Evolutionary conservation across 2,113 vertebrate species (phyloP).

Genomic region (Corythaeola cristata): DNA sequence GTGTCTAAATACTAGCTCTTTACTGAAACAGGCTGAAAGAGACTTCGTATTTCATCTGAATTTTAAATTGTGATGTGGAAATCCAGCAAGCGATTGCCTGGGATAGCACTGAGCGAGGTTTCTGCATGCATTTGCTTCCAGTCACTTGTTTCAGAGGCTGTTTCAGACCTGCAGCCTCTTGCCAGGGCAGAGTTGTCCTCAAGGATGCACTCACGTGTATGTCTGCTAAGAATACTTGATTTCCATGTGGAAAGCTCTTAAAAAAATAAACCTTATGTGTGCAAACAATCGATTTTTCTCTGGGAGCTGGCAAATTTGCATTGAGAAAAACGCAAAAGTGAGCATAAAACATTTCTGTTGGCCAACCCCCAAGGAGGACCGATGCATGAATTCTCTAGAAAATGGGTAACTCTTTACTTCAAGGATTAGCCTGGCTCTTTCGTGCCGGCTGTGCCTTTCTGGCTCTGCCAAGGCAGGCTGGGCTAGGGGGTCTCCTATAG

Average conservation of each 20-base stretch:
- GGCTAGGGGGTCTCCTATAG: not conserved
- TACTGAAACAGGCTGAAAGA: not conserved
- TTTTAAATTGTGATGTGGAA: constrained; percentile 6
- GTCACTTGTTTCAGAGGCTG: not conserved
- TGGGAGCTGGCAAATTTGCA: not conserved
- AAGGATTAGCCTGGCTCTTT: not conserved
- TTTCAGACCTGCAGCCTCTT: constrained; percentile 5
- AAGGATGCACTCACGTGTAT: not conserved
- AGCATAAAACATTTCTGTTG: not conserved
- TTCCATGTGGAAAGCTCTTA: not conserved
- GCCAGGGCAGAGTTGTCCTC: constrained; percentile 1
- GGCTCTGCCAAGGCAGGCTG: not conserved
- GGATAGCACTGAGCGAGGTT: not conserved
- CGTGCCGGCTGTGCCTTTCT: not conserved
- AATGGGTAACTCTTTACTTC: not conserved
- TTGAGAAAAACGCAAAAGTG: not conserved
- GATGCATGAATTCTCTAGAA: not conserved
- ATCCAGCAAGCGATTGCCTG: not conserved
- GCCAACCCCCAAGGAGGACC: not conserved
- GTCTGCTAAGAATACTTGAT: constrained; percentile 56
- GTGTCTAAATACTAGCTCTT: not conserved
- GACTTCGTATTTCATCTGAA: not conserved
- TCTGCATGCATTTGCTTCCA: constrained; percentile 9
- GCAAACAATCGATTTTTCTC: not conserved
- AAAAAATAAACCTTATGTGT: not conserved